Conservation (phyloP, 2,888 invertebrate species). For the Heliothis peltigera region DNA sequence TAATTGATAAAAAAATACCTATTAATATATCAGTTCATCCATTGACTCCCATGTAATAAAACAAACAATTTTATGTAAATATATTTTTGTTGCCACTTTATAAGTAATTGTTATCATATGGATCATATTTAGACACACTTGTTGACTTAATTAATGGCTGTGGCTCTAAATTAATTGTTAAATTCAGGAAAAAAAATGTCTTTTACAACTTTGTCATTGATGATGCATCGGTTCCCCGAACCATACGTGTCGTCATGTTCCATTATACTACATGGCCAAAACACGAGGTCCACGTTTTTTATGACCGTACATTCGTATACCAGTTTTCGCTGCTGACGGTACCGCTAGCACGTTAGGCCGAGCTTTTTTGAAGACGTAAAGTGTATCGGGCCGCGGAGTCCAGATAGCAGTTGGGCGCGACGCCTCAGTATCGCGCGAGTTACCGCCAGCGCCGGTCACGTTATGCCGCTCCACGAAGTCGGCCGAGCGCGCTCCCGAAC, state of each 20-base stretch:
- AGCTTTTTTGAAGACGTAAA: constrained; percentile 78
- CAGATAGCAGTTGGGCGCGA: constrained; percentile 70
- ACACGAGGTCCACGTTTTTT: constrained; percentile 60
- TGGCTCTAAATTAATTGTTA: constrained; percentile 35
- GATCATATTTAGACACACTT: constrained; percentile 18
- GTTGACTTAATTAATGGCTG: constrained; percentile 38
- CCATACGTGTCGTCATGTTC: constrained; percentile 52
- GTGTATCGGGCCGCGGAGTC: constrained; percentile 73
- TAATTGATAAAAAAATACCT: constrained; percentile 48
- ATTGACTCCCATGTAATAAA: constrained; percentile 44
- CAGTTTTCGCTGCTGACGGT: constrained; percentile 69
- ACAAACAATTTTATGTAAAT: constrained; percentile 27
- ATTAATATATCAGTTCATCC: constrained; percentile 31
- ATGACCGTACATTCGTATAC: constrained; percentile 63
- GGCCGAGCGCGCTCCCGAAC: constrained; percentile 72
- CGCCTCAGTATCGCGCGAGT: constrained; percentile 83
- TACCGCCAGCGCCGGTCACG: constrained; percentile 76
- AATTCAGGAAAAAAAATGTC: constrained; percentile 43
- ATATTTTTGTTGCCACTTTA: constrained; percentile 19
- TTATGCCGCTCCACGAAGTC: constrained; percentile 70
- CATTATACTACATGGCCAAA: constrained; percentile 59
- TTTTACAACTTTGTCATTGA: constrained; percentile 57
- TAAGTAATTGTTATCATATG: constrained; percentile 34
- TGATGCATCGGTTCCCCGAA: constrained; percentile 63
- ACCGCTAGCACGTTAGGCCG: constrained; percentile 65